Conservation (phyloP, 2,888 invertebrate genomes). For the Tethea ocularis region DNA sequence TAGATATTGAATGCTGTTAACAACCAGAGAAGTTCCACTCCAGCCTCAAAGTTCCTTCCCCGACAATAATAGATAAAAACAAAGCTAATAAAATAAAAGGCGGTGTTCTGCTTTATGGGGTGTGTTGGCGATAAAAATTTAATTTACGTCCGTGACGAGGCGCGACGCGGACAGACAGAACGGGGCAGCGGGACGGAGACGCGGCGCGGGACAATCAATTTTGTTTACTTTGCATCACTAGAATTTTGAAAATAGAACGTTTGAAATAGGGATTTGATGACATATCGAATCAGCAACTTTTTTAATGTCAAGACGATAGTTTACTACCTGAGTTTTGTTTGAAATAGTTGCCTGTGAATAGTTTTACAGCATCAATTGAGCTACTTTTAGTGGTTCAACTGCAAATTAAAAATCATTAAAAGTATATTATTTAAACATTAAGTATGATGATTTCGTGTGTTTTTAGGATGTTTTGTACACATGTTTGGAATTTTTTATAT, state of each 20-base stretch:
- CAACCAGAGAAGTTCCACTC: not conserved
- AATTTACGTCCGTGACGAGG: slow-evolving; percentile 42
- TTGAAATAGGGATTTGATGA: not conserved
- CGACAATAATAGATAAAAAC: not conserved
- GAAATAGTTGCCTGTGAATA: too few relatives aligned
- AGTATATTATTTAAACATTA: too few relatives aligned
- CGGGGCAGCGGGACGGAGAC: slow-evolving; percentile 7
- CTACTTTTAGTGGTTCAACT: too few relatives aligned
- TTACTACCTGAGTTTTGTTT: too few relatives aligned
- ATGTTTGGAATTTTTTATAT: too few relatives aligned
- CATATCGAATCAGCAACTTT: too few relatives aligned
- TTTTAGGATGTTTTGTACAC: too few relatives aligned
- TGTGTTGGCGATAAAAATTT: slow-evolving; percentile 46
- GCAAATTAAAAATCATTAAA: too few relatives aligned
- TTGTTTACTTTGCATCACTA: not conserved
- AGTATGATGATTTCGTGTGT: too few relatives aligned
- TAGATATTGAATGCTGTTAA: not conserved
- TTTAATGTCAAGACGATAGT: too few relatives aligned
- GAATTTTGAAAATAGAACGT: not conserved
- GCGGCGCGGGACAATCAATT: not conserved
- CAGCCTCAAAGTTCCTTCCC: not conserved
- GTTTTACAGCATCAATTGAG: too few relatives aligned
- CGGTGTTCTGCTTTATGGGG: slow-evolving; percentile 40
- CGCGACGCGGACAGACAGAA: slow-evolving; percentile 21
- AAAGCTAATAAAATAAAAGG: slow-evolving; percentile 25